Conservation (phyloP, 2,888 invertebrate genomes). For the Morinoia aosen region DNA sequence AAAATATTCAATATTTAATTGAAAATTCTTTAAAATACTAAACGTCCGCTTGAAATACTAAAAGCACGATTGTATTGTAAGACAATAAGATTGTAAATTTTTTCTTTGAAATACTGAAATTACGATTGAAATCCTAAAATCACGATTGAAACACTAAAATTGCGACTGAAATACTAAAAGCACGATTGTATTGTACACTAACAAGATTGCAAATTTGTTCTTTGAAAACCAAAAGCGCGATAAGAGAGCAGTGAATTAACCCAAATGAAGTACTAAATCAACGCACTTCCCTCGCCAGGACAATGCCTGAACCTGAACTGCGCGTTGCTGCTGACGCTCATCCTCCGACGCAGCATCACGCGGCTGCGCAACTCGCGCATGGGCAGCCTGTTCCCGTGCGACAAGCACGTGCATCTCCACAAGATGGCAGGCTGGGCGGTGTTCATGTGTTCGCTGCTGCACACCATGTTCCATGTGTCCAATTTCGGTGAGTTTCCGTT, state of each 20-base stretch:
- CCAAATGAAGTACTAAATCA: neutral
- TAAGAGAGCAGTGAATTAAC: neutral
- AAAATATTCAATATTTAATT: too few species aligned
- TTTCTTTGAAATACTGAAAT: neutral
- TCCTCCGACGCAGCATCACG: conserved; percentile 68
- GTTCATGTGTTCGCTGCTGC: conserved; percentile 68
- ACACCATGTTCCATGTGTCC: conserved; percentile 68
- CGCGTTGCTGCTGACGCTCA: conserved; percentile 68
- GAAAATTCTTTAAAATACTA: too few species aligned
- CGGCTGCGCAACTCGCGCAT: conserved; percentile 63
- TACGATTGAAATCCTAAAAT: too few species aligned
- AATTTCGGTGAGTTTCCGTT: conserved; percentile 68
- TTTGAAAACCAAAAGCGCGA: neutral
- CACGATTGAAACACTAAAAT: too few species aligned
- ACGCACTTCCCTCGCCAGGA: conserved; percentile 55
- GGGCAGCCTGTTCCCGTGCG: conserved; percentile 67
- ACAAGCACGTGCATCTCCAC: conserved; percentile 68
- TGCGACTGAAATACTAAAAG: too few species aligned
- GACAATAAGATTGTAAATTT: neutral
- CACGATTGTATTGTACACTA: too few species aligned
- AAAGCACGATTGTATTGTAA: too few species aligned
- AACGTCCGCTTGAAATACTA: too few species aligned
- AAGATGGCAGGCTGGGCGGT: conserved; percentile 69
- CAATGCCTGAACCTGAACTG: conserved; percentile 68
- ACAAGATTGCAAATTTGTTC: neutral